These are phyloP conservation scores for Zapus hudsonius DNA, from an alignment of 2,113 vertebrate genomes.

Conservation along the genomic window DNA sequence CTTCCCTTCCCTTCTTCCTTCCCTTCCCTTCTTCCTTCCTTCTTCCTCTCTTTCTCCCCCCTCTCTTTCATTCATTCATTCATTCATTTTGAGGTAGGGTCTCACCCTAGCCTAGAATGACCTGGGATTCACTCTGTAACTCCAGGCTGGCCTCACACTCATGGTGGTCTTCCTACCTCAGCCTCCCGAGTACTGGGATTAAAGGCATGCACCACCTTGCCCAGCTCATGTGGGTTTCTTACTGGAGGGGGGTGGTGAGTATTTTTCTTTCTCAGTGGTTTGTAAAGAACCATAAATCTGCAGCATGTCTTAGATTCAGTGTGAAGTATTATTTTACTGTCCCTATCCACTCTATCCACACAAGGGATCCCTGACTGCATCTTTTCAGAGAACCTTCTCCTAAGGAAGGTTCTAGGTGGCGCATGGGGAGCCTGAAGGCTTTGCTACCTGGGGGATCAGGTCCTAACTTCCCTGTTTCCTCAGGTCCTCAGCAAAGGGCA, in stretches of 20 bases:
- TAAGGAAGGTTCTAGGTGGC: not conserved
- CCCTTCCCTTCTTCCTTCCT: too few species aligned
- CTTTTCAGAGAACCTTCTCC: not conserved
- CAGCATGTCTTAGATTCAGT: not conserved
- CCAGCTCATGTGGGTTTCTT: not conserved
- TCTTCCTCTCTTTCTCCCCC: too few species aligned
- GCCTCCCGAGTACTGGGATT: too few species aligned
- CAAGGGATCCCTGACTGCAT: not conserved
- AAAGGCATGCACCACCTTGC: too few species aligned
- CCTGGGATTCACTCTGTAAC: too few species aligned
- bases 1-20: too few species aligned
- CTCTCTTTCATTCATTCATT: too few species aligned
- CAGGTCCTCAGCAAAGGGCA: slow-evolving; percentile 97
- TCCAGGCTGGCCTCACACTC: too few species aligned
- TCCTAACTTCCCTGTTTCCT: slow-evolving; percentile 40
- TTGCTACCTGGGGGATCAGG: rapidly evolving
- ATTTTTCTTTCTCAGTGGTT: not conserved
- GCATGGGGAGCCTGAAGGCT: rapidly evolving
- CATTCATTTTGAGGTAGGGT: too few species aligned
- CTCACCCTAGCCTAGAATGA: too few species aligned
- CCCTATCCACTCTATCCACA: rapidly evolving
- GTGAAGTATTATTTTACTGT: not conserved
- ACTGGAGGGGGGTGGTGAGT: not conserved
- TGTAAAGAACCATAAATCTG: not conserved
- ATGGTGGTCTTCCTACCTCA: too few species aligned